Base-by-base conservation (phyloP, 2,113 vertebrate genomes). In the Passer domesticus region DNA sequence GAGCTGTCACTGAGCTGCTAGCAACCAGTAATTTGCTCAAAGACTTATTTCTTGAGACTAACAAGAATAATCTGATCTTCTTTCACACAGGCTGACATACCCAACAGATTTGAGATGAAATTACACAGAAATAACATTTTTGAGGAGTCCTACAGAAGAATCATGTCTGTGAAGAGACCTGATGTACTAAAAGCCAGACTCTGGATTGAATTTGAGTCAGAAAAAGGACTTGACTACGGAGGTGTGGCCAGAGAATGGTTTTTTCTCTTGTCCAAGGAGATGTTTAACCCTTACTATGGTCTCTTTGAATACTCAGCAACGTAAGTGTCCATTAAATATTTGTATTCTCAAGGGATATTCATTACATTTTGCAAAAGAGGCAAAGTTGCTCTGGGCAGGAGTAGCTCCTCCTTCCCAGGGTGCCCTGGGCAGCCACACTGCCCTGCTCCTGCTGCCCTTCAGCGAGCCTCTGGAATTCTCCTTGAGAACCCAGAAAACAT, bases 261-360 rank as follows among this genome's bases (percentile, higher is more conserved):
- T 98, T 99, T 99, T 94, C 97, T 99, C 21, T 97, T 99, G 73
- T 99, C 99, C 72, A 99, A 99, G 97, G 99, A 99, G 97, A 99
- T 99, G 99, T 99, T 99, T 96, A 99, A 99, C 58, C 99, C 99
- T n/a, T 99, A 99, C 95, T 99, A 99, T 10, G 99, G 99, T 72
- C 98, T 99, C 90, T 99, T 99, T 53, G 99, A 99, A 79, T 99
- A 99, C 93, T 99, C 99, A 24, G 99, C 99, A 64, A 99, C 99
- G 99, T 99, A 97, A 99, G 99, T 98, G 28, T 44, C 58, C 21
- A 0, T 58, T 37, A 21, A 63, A 12, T 79, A 15, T 16, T 81
- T 78, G 13, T 15, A 1, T 83, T 91, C 33, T 1, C 53, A 22
- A 30, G 55, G 28, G 58, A 7, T 75, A 5, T 3, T 4, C 0